Evolutionary conservation across 2,888 invertebrate genomes (phyloP).

Genomic region (Hydriomena furcata): DNA sequence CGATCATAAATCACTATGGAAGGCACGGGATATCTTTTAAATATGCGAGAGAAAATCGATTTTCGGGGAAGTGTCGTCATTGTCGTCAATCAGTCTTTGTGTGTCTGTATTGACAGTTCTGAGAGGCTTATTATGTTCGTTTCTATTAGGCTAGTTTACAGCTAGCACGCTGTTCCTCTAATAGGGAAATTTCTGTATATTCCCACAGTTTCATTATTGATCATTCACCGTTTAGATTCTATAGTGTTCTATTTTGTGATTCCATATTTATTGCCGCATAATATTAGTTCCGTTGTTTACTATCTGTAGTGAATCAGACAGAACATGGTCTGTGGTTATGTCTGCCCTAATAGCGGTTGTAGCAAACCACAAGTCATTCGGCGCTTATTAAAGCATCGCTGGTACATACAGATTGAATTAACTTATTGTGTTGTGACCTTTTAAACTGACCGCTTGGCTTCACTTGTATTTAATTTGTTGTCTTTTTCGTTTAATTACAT

Average conservation of each 20-base stretch:
- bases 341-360: slow-evolving; percentile 47
- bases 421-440: slow-evolving; percentile 55
- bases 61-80: slow-evolving; percentile 65
- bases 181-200: too few species aligned
- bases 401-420: slow-evolving; percentile 73
- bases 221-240: neutral
- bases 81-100: slow-evolving; percentile 63
- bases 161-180: too few species aligned
- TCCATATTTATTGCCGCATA: slow-evolving; percentile 9
- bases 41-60: slow-evolving; percentile 68
- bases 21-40: slow-evolving; percentile 68
- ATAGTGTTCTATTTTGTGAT: neutral
- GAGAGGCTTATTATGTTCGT: slow-evolving; percentile 30
- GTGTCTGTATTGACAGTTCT: slow-evolving; percentile 58
- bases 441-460: slow-evolving; percentile 3
- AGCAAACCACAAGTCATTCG: slow-evolving; percentile 70
- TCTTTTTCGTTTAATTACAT: neutral
- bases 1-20: slow-evolving; percentile 78
- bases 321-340: slow-evolving; percentile 56
- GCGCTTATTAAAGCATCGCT: slow-evolving; percentile 71
- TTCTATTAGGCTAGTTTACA: slow-evolving; percentile 1
- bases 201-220: too few species aligned
- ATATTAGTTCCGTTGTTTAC: slow-evolving; percentile 24
- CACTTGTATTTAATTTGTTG: neutral
- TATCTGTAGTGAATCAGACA: slow-evolving; percentile 39